A percentile compares a stretch with the other conserved stretches of the same genome.
Evolutionary conservation across 1,140 invertebrate genomes (phyloP).

Genomic region (Rhyacophila brunnea): DNA sequence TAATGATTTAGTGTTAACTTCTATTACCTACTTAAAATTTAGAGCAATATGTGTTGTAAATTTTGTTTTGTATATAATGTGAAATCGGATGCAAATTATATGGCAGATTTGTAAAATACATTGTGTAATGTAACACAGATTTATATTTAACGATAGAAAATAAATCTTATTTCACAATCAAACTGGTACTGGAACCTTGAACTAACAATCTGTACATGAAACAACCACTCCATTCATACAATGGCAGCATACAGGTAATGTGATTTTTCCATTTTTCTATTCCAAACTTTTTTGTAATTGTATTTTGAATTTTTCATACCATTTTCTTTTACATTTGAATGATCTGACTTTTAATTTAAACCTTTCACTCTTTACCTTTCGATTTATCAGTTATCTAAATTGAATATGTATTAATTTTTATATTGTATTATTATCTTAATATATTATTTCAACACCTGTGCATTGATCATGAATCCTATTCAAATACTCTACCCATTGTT

Average conservation of each 20-base stretch:
- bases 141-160: conserved; percentile 32
- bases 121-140: conserved; percentile 23
- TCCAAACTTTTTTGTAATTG: neutral
- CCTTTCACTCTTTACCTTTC: neutral
- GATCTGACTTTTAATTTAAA: neutral
- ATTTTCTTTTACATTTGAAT: conserved; percentile 12
- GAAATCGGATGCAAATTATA: conserved; percentile 26
- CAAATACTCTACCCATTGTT: too few species aligned
- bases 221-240: conserved; percentile 2
- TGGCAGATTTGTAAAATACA: conserved; percentile 30
- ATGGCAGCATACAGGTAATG: conserved; percentile 20
- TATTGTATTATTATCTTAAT: too few species aligned
- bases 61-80: conserved; percentile 22
- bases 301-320: neutral
- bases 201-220: conserved; percentile 28
- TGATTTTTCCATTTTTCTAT: conserved; percentile 15
- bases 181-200: conserved; percentile 24
- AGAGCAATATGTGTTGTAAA: conserved; percentile 25
- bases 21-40: conserved; percentile 15
- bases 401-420: too few species aligned
- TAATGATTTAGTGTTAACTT: conserved; percentile 24
- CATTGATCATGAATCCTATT: too few species aligned
- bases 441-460: too few species aligned
- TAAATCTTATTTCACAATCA: conserved; percentile 26
- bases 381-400: too few species aligned